Conservation (phyloP, 2,797 vertebrate species). For the Sebastes melanostomus region DNA sequence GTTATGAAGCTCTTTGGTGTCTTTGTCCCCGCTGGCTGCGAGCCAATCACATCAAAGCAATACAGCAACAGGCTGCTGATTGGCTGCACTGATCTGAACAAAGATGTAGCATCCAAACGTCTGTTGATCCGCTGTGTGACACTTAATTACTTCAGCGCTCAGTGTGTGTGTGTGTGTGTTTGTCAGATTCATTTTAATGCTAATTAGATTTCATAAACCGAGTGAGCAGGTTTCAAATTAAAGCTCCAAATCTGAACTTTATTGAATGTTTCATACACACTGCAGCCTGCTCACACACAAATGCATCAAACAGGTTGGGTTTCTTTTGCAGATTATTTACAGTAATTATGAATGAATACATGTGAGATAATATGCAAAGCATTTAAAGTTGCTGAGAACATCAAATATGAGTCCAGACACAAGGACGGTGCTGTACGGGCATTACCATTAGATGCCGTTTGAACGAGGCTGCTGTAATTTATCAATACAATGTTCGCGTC, state of each 20-base stretch:
- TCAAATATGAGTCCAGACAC: background rate
- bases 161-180: background rate
- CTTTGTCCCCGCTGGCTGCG: background rate
- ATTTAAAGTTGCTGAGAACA: background rate
- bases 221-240: background rate
- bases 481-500: too few species aligned
- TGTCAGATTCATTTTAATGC: background rate
- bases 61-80: background rate
- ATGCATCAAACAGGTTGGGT: background rate
- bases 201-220: background rate
- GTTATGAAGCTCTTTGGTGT: slow-evolving; percentile 3
- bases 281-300: background rate
- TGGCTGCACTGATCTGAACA: background rate
- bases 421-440: background rate
- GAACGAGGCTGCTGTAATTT: too few species aligned
- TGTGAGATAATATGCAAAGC: background rate
- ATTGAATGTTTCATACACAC: background rate
- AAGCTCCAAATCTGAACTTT: background rate
- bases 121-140: background rate
- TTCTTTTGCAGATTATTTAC: background rate
- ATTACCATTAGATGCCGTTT: background rate
- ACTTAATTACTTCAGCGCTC: too few species aligned
- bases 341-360: background rate
- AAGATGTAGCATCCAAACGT: background rate
- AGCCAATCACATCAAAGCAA: slow-evolving; percentile 17